Evolutionary conservation across 2,797 vertebrate species (phyloP).

Genomic region (Halcyon leucocephala): DNA sequence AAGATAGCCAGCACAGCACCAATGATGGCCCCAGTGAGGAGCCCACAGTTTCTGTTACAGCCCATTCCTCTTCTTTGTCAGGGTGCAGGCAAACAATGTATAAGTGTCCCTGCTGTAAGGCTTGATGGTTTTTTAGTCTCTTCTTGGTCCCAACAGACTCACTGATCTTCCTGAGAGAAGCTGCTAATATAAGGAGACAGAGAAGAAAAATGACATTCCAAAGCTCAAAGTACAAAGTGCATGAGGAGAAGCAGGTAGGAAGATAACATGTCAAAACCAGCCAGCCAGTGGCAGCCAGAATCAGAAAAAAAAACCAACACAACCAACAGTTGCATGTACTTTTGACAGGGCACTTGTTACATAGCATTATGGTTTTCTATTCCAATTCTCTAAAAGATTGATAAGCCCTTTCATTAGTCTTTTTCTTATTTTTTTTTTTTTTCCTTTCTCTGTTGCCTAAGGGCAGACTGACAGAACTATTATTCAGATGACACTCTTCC

Average conservation of each 20-base stretch:
- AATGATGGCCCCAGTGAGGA: constrained; percentile 83
- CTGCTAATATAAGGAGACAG: constrained; percentile 57
- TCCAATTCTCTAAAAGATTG: not conserved
- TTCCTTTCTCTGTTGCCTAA: not conserved
- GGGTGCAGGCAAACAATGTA: not conserved
- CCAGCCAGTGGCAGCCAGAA: not conserved
- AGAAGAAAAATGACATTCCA: constrained; percentile 54
- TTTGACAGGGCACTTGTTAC: not conserved
- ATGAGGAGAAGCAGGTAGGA: not conserved
- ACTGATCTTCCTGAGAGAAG: constrained; percentile 3
- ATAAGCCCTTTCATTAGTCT: not conserved
- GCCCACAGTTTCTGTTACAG: constrained; percentile 70
- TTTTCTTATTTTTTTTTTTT: not conserved
- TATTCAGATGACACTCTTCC: not conserved
- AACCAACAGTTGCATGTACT: not conserved
- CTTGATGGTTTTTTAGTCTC: not conserved
- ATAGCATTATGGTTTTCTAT: not conserved
- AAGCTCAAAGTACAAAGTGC: constrained; percentile 76
- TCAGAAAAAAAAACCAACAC: not conserved
- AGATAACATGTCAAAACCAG: not conserved
- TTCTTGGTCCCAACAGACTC: not conserved
- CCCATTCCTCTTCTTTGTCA: constrained; percentile 65
- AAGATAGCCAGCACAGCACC: constrained; percentile 85
- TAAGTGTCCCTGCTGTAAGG: not conserved
- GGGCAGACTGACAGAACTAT: not conserved